Evolutionary conservation across 2,888 invertebrate species (phyloP).

Genomic region (Dromius quadrimaculatus): DNA sequence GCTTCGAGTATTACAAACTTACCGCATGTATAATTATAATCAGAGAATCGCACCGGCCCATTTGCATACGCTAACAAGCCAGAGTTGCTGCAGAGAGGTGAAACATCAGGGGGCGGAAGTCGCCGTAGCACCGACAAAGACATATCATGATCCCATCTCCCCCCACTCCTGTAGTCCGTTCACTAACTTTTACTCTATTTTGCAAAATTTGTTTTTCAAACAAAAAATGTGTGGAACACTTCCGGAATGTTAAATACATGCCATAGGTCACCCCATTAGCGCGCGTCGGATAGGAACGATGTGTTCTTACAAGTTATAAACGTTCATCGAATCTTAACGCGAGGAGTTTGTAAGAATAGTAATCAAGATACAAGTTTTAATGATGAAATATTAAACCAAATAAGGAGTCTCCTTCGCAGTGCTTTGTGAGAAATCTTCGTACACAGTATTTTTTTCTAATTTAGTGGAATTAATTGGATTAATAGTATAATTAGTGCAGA

Average conservation of each 20-base stretch:
- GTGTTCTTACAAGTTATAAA: constrained; percentile 52
- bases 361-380: constrained; percentile 1
- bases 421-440: too few species aligned
- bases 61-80: constrained; percentile 52
- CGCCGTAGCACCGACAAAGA: constrained; percentile 46
- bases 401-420: too few species aligned
- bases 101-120: neutral
- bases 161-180: constrained; percentile 15
- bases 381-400: neutral
- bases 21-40: constrained; percentile 50
- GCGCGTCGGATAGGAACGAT: constrained; percentile 56
- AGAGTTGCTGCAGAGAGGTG: constrained; percentile 30
- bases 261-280: constrained; percentile 63
- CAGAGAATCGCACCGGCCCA: constrained; percentile 44
- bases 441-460: too few species aligned
- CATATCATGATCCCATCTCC: constrained; percentile 47
- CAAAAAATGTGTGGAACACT: constrained; percentile 63
- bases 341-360: too few species aligned
- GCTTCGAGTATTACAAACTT: constrained; percentile 32
- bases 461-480: too few species aligned
- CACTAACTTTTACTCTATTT: constrained; percentile 63
- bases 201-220: constrained; percentile 65
- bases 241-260: constrained; percentile 63
- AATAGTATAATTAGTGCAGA: too few species aligned
- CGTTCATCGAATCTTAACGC: constrained; percentile 40